Evolutionary conservation across 1,140 invertebrate species (phyloP).

Genomic region (Calliphora vicina): DNA sequence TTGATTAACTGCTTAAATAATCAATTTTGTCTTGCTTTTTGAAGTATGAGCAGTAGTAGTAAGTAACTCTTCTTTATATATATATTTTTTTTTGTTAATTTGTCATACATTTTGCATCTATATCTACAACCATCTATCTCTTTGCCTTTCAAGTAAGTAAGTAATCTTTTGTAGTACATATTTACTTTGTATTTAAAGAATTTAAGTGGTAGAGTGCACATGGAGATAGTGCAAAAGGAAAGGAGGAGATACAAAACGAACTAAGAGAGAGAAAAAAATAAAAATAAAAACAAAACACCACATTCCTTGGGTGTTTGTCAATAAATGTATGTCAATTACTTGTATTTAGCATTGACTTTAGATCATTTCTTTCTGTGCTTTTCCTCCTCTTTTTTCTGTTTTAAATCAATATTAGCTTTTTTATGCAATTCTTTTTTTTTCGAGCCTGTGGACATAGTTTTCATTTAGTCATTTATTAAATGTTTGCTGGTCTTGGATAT

Average conservation of each 20-base stretch:
- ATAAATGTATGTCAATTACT: slow-evolving; percentile 10
- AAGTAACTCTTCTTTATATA: neutral
- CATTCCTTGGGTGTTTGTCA: neutral
- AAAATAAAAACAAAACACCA: neutral
- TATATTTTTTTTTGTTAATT: neutral
- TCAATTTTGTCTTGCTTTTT: neutral
- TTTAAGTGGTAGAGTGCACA: neutral
- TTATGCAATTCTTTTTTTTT: neutral
- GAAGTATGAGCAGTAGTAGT: too few relatives aligned
- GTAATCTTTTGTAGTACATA: too few relatives aligned
- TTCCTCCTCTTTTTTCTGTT: neutral
- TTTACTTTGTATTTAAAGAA: slow-evolving; percentile 1
- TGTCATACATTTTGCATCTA: neutral
- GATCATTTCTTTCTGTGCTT: neutral
- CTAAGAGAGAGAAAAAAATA: too few relatives aligned
- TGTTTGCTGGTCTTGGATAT: too few relatives aligned
- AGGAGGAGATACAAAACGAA: neutral
- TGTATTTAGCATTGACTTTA: slow-evolving; percentile 8
- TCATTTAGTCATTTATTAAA: too few relatives aligned
- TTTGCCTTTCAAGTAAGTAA: neutral
- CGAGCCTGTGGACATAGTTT: too few relatives aligned
- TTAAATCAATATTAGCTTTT: neutral
- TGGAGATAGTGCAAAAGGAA: neutral
- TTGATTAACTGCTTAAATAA: slow-evolving; percentile 17
- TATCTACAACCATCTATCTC: too few relatives aligned